Percentiles rank a stretch among this genome's conserved stretches.
phyloP scores from a whole-genome alignment of 2,888 invertebrate genomes.

The Synergus japonicus region DNA sequence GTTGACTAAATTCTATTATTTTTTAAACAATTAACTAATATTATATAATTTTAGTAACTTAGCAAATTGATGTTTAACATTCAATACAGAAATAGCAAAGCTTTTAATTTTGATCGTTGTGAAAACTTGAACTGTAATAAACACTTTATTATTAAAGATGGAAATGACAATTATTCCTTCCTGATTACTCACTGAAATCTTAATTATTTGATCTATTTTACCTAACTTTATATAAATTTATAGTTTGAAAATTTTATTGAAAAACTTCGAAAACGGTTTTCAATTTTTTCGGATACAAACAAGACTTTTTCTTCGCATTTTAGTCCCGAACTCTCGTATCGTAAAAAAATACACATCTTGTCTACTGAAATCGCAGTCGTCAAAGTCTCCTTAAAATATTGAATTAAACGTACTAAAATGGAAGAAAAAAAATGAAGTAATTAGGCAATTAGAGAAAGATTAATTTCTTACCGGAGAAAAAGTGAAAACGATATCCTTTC shows the following conservation, averaged over 20 bases:
- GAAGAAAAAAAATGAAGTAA: background rate
- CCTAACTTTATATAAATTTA: too few relatives aligned
- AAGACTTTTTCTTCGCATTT: background rate
- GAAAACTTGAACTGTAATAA: too few relatives aligned
- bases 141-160: too few relatives aligned
- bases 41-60: background rate
- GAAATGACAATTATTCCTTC: too few relatives aligned
- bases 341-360: too few relatives aligned
- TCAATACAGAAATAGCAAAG: background rate
- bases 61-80: background rate
- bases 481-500: slow-evolving; percentile 44
- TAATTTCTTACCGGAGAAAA: background rate
- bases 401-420: too few relatives aligned
- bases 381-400: background rate
- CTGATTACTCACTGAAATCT: too few relatives aligned
- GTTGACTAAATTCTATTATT: background rate
- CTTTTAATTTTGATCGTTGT: background rate
- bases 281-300: too few relatives aligned
- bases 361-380: too few relatives aligned
- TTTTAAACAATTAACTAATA: background rate
- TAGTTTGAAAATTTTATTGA: too few relatives aligned
- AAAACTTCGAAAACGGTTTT: background rate
- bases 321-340: too few relatives aligned
- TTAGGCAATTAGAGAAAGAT: background rate
- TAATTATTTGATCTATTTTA: too few relatives aligned